Conservation (phyloP, 2,113 vertebrate genomes). For the Tupaia chinensis region DNA sequence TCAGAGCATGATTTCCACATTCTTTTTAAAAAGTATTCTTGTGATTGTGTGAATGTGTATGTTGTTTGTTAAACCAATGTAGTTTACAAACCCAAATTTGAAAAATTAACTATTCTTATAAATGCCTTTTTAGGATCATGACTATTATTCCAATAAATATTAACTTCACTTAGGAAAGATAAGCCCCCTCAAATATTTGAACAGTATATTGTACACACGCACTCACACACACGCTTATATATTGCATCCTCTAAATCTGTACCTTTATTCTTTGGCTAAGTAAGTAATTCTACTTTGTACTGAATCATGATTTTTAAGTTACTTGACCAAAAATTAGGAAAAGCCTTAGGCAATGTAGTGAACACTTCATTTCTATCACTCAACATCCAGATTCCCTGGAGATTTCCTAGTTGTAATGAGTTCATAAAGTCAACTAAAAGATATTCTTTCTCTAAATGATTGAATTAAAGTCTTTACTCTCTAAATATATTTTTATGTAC, state of each 20-base stretch:
- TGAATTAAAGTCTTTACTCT: background rate
- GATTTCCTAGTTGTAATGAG: constrained; percentile 38
- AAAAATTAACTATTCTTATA: background rate
- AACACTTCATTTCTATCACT: background rate
- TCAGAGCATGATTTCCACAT: background rate
- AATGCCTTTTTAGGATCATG: background rate
- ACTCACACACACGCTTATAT: background rate
- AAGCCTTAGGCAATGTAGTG: background rate
- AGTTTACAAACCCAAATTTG: background rate
- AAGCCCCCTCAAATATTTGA: background rate
- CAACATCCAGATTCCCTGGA: background rate
- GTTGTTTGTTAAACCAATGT: background rate
- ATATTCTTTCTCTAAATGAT: constrained; percentile 49
- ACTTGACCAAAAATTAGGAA: constrained; percentile 48
- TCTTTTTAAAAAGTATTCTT: background rate
- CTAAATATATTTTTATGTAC: constrained; percentile 48
- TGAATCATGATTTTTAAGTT: constrained; percentile 27
- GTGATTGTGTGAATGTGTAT: background rate
- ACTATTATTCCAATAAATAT: background rate
- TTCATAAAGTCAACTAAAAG: constrained; percentile 61
- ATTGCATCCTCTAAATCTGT: background rate
- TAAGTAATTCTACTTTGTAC: constrained; percentile 18
- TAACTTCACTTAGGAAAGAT: background rate
- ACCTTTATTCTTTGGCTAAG: background rate
- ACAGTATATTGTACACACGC: background rate